Percentiles rank a stretch among this genome's conserved stretches.
phyloP scores from a whole-genome alignment of 2,888 invertebrate species.

The Pediacus dermestoides region DNA sequence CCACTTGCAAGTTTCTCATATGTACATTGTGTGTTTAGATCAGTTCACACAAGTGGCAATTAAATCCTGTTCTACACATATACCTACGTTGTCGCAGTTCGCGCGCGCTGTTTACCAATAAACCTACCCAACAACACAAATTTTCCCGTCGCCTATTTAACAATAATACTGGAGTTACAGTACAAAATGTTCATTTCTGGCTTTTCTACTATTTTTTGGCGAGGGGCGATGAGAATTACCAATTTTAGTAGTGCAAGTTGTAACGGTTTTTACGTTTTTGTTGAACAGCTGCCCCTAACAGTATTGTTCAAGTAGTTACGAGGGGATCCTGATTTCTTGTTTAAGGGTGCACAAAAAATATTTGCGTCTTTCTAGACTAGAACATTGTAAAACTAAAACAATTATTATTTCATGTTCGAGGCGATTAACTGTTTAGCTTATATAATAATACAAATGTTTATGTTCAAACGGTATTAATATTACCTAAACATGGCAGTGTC shows the following conservation, averaged over 20 bases:
- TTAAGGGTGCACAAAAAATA: background rate
- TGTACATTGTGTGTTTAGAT: background rate
- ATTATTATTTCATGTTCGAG: slow-evolving; percentile 16
- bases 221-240: slow-evolving; percentile 22
- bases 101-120: too few relatives aligned
- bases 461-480: slow-evolving; percentile 39
- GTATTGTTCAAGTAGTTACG: slow-evolving; percentile 24
- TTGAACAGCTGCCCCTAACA: slow-evolving; percentile 28
- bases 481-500: slow-evolving; percentile 46
- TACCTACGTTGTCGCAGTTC: too few relatives aligned
- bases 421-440: slow-evolving; percentile 22
- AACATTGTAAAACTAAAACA: background rate
- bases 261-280: slow-evolving; percentile 18
- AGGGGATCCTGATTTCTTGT: slow-evolving; percentile 8
- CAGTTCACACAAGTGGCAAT: slow-evolving; percentile 1
- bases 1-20: background rate
- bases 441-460: slow-evolving; percentile 34
- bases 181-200: too few relatives aligned
- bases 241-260: too few relatives aligned
- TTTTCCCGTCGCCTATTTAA: too few relatives aligned
- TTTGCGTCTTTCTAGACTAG: slow-evolving; percentile 3
- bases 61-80: too few relatives aligned
- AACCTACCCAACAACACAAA: too few relatives aligned
- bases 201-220: too few relatives aligned
- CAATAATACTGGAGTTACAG: too few relatives aligned